Base-by-base conservation (phyloP, 2,888 invertebrate species). In the Bombylius discolor region DNA sequence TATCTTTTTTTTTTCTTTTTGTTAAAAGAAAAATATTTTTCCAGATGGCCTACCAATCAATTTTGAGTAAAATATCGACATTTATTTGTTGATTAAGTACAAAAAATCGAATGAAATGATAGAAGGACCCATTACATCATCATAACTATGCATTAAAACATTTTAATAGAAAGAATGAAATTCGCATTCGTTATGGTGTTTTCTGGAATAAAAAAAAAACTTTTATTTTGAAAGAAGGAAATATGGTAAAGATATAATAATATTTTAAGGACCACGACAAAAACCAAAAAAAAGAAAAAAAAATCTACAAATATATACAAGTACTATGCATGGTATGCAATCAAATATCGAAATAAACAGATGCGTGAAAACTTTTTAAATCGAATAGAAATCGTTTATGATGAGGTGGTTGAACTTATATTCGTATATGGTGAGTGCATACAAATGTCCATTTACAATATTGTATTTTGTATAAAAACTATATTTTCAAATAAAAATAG, bases 11-110 rank as follows among this genome's bases (percentile, higher is more conserved):
- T 23, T 23, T 2, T 23, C 23, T 23, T 23, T 23, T 23, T 23
- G 23, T 23, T 23, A 23, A 23, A 23, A 23, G 23, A 23, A 23
- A 23, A 3, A 58, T n/a, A 58, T 52, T 49, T 54, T 56, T 55
- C 55, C 59, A 59, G 59, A 59, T 59, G 59, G 52, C 52, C 55
- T 14, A 33, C 54, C 53, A 59, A 57, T 57, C 57, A 57, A 57
- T 55, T 57, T 57, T 52, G 45, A 59, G 56, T 59, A 57, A 59
- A 57, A 59, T 59, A 59, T 59, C 57, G 59, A 59, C 57, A 57
- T 59, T 59, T 59, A 59, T 57, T 52, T 57, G 59, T 57, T 57
- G 55, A 59, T 59, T 59, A 57, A 56, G 48, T 48, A 36, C 8
- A 36, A 3, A 36, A 36, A 36, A 36, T 36, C 8, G 8, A 5